These are phyloP conservation scores for Drosophila niveifrons DNA, from an alignment of 2,888 invertebrate species.

Conservation along the genomic window DNA sequence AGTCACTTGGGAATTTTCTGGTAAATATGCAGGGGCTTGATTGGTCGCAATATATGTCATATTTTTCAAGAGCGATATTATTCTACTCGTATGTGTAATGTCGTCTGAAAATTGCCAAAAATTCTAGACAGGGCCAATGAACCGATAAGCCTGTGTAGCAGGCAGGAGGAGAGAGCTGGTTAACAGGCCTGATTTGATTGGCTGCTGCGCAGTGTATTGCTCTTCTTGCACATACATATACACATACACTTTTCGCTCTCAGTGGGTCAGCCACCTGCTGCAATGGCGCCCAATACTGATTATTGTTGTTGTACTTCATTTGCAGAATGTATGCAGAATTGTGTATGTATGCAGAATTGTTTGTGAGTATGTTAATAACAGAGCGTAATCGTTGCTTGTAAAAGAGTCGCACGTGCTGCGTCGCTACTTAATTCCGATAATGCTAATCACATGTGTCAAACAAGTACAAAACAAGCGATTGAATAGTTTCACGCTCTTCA, in stretches of 20 bases:
- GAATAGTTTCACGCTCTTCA: slow-evolving; percentile 2
- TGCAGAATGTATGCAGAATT: slow-evolving; percentile 4
- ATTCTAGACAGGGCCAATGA: slow-evolving; percentile 52
- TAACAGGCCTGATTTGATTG: slow-evolving; percentile 40
- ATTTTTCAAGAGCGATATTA: slow-evolving; percentile 1
- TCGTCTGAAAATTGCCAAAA: slow-evolving; percentile 44
- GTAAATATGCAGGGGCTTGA: slow-evolving; percentile 14
- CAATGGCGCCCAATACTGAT: slow-evolving; percentile 26
- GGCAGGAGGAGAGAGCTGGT: slow-evolving; percentile 14
- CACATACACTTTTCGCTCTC: slow-evolving; percentile 19
- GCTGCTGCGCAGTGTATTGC: slow-evolving; percentile 36
- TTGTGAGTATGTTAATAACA: slow-evolving; percentile 8
- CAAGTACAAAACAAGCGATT: slow-evolving; percentile 15
- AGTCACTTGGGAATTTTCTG: slow-evolving; percentile 44
- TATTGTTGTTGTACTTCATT: slow-evolving; percentile 33
- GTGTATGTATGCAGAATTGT: background rate
- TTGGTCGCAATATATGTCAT: slow-evolving; percentile 5
- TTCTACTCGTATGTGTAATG: slow-evolving; percentile 13
- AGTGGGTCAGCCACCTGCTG: slow-evolving; percentile 62
- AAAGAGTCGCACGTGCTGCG: slow-evolving; percentile 45
- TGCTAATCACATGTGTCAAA: slow-evolving; percentile 35
- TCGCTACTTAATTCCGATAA: slow-evolving; percentile 29
- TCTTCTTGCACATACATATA: slow-evolving; percentile 13
- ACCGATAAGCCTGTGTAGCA: slow-evolving; percentile 28
- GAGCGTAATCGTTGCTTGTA: background rate